Evolutionary conservation across 2,113 vertebrate genomes (phyloP).

Genomic region (Daboia siamensis): DNA sequence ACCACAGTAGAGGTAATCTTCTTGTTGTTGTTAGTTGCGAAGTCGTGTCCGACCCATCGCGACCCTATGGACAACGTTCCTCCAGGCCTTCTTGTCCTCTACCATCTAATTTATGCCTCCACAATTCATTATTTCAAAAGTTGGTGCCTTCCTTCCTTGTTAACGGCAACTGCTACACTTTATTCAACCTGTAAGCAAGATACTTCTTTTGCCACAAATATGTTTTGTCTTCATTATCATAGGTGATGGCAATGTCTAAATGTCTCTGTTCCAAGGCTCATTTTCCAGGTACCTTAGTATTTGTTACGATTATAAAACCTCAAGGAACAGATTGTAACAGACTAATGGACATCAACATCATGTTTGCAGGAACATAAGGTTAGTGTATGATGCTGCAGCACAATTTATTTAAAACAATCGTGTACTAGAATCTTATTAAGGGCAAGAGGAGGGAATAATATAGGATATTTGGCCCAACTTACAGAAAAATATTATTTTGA

Average conservation of each 20-base stretch:
- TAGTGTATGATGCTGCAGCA: not conserved
- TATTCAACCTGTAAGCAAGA: conserved; percentile 45
- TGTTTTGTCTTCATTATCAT: not conserved
- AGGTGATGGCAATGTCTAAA: conserved; percentile 39
- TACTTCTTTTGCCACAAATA: conserved; percentile 53
- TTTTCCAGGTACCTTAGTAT: conserved; percentile 42
- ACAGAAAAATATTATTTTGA: not conserved
- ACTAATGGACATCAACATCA: conserved; percentile 49
- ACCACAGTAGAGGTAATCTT: conserved; percentile 26
- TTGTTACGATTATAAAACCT: conserved; percentile 26
- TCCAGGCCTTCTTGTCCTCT: no score
- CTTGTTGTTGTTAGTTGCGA: no score
- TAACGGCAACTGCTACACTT: conserved; percentile 36
- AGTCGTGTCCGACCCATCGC: no score
- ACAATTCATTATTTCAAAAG: conserved; percentile 21
- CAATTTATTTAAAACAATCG: not conserved
- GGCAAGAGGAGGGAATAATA: not conserved
- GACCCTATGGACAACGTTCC: no score
- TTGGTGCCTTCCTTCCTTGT: conserved; percentile 25
- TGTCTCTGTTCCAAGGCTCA: conserved; percentile 39
- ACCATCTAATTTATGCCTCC: conserved; percentile 17
- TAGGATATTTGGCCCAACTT: not conserved
- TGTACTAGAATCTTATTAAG: not conserved
- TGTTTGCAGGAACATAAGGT: conserved; percentile 16
- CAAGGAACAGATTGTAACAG: conserved; percentile 7